Percentiles rank a stretch among this genome's conserved stretches.
phyloP scores from a whole-genome alignment of 2,888 invertebrate genomes.

The Cerastis rubricosa region DNA sequence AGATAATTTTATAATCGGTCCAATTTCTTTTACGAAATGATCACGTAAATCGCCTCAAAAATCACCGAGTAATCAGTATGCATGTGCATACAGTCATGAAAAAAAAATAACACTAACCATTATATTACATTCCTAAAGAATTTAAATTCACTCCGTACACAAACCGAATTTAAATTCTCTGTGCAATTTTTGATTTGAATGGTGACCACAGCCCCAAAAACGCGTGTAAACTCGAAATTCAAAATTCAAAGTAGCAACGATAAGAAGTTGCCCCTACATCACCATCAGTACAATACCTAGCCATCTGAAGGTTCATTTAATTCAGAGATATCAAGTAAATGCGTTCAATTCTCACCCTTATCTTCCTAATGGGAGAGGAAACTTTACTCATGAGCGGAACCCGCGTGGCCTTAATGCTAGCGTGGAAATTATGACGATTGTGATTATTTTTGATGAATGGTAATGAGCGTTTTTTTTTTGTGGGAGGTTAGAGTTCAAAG shows the following conservation, averaged over 20 bases:
- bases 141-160: not conserved
- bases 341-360: slow-evolving; percentile 67
- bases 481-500: not conserved
- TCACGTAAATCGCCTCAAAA: not conserved
- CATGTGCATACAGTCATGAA: not conserved
- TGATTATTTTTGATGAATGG: slow-evolving; percentile 61
- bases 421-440: slow-evolving; percentile 52
- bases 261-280: slow-evolving; percentile 49
- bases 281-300: slow-evolving; percentile 49
- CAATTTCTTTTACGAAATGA: too few species aligned
- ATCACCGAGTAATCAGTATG: not conserved
- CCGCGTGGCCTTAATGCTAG: slow-evolving; percentile 57
- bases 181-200: not conserved
- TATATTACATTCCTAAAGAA: too few species aligned
- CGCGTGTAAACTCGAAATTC: slow-evolving; percentile 18
- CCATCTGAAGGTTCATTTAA: slow-evolving; percentile 61
- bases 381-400: slow-evolving; percentile 67
- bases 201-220: slow-evolving; percentile 11
- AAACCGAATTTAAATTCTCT: not conserved
- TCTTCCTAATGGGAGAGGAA: slow-evolving; percentile 64
- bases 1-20: too few species aligned
- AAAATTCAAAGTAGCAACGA: slow-evolving; percentile 24
- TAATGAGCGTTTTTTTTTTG: slow-evolving; percentile 56
- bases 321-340: slow-evolving; percentile 67
- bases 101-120: not conserved